phyloP scores from a whole-genome alignment of 2,113 vertebrate genomes.

The Mustela lutreola region DNA sequence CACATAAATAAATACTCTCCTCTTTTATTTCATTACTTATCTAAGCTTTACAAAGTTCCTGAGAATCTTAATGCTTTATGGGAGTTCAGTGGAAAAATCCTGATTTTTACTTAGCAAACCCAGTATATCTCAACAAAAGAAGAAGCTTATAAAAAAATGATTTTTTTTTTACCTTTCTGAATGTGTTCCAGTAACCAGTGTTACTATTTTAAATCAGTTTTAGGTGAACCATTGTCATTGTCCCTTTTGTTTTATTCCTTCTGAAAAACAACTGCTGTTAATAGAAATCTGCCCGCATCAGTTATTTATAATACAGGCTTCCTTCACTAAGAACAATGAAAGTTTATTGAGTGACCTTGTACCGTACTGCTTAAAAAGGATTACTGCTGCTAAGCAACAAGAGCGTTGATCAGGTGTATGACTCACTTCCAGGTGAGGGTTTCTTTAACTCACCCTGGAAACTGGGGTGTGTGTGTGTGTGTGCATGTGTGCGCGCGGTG shows the following conservation, averaged over 20 bases:
- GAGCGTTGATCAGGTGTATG: conserved; percentile 24
- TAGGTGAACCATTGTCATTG: not conserved
- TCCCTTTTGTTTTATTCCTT: conserved; percentile 41
- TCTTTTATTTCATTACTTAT: conserved; percentile 3
- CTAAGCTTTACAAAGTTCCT: not conserved
- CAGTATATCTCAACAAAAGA: conserved; percentile 6
- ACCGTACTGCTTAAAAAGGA: not conserved
- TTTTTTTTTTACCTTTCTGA: conserved; percentile 19
- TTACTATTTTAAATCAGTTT: conserved; percentile 25
- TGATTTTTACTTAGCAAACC: not conserved
- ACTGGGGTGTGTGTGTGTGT: not conserved
- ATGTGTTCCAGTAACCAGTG: not conserved
- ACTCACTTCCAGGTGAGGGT: conserved; percentile 52
- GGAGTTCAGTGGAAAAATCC: not conserved
- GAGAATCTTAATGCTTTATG: not conserved
- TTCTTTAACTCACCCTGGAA: conserved; percentile 60
- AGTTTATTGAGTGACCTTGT: conserved; percentile 30
- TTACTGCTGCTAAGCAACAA: conserved; percentile 71
- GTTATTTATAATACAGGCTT: not conserved
- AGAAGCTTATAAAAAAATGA: not conserved
- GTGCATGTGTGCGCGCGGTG: not conserved
- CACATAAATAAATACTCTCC: not conserved
- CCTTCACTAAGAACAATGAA: not conserved
- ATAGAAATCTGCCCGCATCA: not conserved
- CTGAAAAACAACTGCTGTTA: conserved; percentile 28